Evolutionary conservation across 2,113 vertebrate genomes (phyloP), one percentile per base, ranked within the genome.

Genomic region (Tamias sibiricus): DNA sequence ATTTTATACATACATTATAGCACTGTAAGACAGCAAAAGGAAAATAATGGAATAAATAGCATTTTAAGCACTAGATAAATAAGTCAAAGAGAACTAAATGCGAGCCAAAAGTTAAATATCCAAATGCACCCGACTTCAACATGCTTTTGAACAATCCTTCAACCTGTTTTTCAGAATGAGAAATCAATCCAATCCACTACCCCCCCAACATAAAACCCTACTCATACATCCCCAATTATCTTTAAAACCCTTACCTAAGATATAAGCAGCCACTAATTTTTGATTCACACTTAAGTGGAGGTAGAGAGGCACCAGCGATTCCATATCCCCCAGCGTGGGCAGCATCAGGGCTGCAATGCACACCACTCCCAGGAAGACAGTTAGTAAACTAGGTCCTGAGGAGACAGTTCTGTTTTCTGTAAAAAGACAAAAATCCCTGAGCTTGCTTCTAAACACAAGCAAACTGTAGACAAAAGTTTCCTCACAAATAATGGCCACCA

Each of bases 231-330:
- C 71, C 90, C n/a, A 68, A 66, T 32, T 35, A 74, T 47, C 90
- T 81, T 88, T 75, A n/a, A 83, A 77, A 68, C 32, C 95, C 99
- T 99, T 76, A 99, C 99, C 99, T 97, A 99, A 99, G 98, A 99
- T 99, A 97, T 99, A 99, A 99, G 99, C 99, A 99, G 99, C 99
- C 98, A 99, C 99, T 98, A 99, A 99, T 99, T 99, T 99, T 97
- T 99, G 99, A 99, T 99, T 99, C 99, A 99, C 99, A 99, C 99
- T 99, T 99, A 99, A 99, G 98, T 99, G 99, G 99, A 99, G 99
- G 99, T 99, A 99, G 99, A 99, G 99, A 99, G 99, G 99, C 99
- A 99, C 99, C 97, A 99, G 98, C 97, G 99, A 99, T 98, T 99
- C 99, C 98, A 99, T 98, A 98, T 99, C 99, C 97, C 99, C 99